Percentiles rank a stretch among this genome's conserved stretches.
Conservation (phyloP, 2,797 vertebrate species). For the Girardinus metallicus region DNA sequence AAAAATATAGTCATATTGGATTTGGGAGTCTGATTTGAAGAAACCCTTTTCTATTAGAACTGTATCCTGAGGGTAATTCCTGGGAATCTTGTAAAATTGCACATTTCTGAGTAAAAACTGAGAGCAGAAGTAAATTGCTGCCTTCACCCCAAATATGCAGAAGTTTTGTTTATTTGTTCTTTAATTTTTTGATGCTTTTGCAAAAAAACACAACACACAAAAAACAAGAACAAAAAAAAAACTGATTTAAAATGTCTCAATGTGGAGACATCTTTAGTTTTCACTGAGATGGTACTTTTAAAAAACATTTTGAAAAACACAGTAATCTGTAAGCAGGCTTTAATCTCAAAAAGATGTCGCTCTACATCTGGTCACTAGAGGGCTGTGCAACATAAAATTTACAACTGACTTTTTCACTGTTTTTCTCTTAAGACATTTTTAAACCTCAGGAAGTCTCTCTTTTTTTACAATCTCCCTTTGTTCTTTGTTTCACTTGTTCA, state of each 20-base stretch:
- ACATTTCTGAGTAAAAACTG: background rate
- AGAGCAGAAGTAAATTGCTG: background rate
- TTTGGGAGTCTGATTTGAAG: background rate
- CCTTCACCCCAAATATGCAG: background rate
- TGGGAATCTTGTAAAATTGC: background rate
- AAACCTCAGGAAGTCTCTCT: background rate
- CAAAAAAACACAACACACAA: background rate
- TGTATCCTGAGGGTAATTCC: background rate
- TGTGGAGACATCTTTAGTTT: background rate
- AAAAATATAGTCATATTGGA: background rate
- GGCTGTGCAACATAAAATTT: conserved; percentile 47
- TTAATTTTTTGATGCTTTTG: background rate
- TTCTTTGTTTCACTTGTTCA: background rate
- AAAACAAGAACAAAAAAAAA: background rate
- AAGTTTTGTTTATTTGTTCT: background rate
- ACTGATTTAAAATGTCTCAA: background rate
- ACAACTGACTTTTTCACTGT: background rate
- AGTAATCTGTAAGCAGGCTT: background rate
- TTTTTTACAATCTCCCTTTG: background rate
- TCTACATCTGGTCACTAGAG: conserved; percentile 47
- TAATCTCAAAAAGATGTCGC: conserved; percentile 5
- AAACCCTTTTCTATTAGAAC: background rate
- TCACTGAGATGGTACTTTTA: too few species aligned
- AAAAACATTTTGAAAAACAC: background rate
- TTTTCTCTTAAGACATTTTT: background rate